Evolutionary conservation across 2,888 invertebrate genomes (phyloP).

Genomic region (Sinopyrophorus schimmeli): DNA sequence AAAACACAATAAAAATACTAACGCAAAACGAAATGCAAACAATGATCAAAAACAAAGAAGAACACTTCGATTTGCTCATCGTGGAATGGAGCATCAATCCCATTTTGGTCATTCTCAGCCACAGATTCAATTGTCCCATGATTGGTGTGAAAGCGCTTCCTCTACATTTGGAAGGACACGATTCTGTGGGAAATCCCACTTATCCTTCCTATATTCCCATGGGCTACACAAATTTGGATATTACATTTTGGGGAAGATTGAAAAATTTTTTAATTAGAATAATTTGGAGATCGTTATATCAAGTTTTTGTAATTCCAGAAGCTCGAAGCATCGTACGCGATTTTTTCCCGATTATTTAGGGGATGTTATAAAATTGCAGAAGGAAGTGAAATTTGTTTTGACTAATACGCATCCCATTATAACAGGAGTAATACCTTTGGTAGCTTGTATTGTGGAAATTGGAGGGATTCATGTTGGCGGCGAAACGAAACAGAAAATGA

Average conservation of each 20-base stretch:
- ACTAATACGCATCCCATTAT: constrained; percentile 31
- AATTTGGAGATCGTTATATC: constrained; percentile 25
- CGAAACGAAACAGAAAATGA: not conserved
- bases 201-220: constrained; percentile 32
- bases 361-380: constrained; percentile 28
- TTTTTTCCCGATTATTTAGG: constrained; percentile 21
- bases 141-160: constrained; percentile 30
- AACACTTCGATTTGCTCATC: constrained; percentile 32
- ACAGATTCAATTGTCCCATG: constrained; percentile 30
- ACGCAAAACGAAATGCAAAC: constrained; percentile 20
- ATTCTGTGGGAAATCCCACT: constrained; percentile 32
- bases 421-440: constrained; percentile 28
- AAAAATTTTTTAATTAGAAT: constrained; percentile 26
- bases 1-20: constrained; percentile 13
- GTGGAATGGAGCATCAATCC: constrained; percentile 28
- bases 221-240: constrained; percentile 16
- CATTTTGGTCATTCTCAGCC: constrained; percentile 20
- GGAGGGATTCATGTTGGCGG: constrained; percentile 30
- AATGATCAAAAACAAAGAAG: constrained; percentile 13
- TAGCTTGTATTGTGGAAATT: constrained; percentile 32
- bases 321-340: constrained; percentile 22
- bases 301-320: constrained; percentile 26
- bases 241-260: constrained; percentile 26
- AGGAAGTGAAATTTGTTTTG: constrained; percentile 30
- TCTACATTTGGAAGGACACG: constrained; percentile 30